Conservation (phyloP, 2,888 invertebrate species). For the Xanthia icteritia region DNA sequence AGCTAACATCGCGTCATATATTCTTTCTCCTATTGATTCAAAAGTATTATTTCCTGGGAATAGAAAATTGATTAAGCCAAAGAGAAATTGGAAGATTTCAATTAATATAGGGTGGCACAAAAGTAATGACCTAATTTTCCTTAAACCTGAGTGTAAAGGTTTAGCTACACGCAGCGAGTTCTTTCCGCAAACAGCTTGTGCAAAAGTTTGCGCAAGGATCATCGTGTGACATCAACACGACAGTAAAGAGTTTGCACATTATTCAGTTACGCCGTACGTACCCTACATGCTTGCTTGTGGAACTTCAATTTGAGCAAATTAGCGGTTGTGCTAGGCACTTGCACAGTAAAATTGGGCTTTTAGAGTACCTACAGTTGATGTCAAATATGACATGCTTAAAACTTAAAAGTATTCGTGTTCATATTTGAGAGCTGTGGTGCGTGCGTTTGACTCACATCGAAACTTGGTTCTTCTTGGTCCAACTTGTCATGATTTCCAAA, state of each 20-base stretch:
- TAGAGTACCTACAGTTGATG: not conserved
- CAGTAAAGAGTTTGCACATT: not conserved
- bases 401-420: not conserved
- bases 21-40: not conserved
- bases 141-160: not conserved
- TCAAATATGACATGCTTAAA: not conserved
- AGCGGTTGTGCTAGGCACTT: not conserved
- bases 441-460: not conserved
- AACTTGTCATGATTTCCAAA: no score
- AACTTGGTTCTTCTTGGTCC: not conserved
- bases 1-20: not conserved
- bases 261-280: no score
- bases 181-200: not conserved
- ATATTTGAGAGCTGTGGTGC: not conserved
- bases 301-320: not conserved
- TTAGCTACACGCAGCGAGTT: not conserved
- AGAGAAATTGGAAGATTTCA: not conserved
- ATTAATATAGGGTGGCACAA: not conserved
- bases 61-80: not conserved
- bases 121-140: not conserved
- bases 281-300: not conserved
- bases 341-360: not conserved
- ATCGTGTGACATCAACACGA: not conserved
- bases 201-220: not conserved
- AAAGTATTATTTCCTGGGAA: conserved; percentile 6